Evolutionary conservation across 2,113 vertebrate species (phyloP), one percentile per base, ranked within the genome.

Genomic region (Odobenus rosmarus): DNA sequence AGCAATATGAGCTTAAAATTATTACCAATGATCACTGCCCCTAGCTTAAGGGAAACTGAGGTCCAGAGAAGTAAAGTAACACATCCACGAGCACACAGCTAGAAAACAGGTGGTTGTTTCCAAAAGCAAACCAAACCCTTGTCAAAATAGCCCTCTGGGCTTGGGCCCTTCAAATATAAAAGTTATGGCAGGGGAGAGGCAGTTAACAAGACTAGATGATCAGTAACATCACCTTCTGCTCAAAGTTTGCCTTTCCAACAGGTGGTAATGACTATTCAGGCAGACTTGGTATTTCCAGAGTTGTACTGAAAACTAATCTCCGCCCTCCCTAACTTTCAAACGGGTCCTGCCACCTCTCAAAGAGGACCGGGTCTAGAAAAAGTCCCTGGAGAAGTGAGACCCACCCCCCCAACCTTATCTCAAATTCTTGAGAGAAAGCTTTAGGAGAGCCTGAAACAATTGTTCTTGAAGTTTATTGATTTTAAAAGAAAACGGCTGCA

Each of bases 221-320:
- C 21, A 1, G 21, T 42, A 57, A 88, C 7, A 67, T 19, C 13
- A 46, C 77, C 85, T 82, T 93, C 64, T 36, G 26, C 42, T 76
- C 83, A 71, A 57, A 93, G 59, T 36, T 67, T 21, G 1, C 62
- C 19, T 94, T 76, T n/a, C 57, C 33, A n/a, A 67, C 1, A 86
- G 67, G 26, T 81, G 53, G 23, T 55, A 21, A 24, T 16, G 14
- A 57, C 62, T 55, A 61, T 87, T 64, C 59, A 71, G 61, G 57
- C 33, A 69, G 76, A 90, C n/a, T 51, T 76, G 21, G 51, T 72
- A 82, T 87, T 86, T 92, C 93, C 64, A 69, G 21, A n/a, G 62
- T 62, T 59, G 80, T 69, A 36, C 36, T 67, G 74, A 91, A 86
- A 96, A 82, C 49, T 69, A 42, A 89, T 91, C 53, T 90, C 49